Evolutionary conservation across 1,140 invertebrate genomes (phyloP), one percentile per base, ranked within the genome.

Genomic region (Scaptomyza pallida): DNA sequence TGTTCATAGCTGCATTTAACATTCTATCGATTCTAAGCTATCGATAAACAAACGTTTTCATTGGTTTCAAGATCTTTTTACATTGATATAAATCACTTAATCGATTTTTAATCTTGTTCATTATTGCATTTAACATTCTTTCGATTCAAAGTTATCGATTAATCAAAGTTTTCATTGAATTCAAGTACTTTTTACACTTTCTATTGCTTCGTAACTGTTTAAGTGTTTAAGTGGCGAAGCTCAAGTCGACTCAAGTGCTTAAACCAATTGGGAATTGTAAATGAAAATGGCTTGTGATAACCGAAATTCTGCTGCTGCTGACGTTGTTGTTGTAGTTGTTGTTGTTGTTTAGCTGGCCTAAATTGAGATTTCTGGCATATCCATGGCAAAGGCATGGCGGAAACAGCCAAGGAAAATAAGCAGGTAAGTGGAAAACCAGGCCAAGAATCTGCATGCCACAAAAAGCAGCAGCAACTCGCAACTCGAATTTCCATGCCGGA

Each of bases 401-500:
- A 17, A 57, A 15, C 35, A 52, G 33, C n/a, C 16, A 35, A 15
- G 21, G 4, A 37, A 37, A 37, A 37, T 37, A 37, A 30, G 13
- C 21, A 48, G 21, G 21, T 48, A 16, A 26, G n/a, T 23, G 9
- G 17, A 35, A n/a, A 52, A 21, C 19, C 19, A 21, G 19, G 19
- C 44, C 19, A 15, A n/a, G 5, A 56, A 37, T 37, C 33, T 37
- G 33, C 30, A 13, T 10, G 51, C 16, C 17, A 37, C 37, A 43
- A 57, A 47, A 30, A n/a, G n/a, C n/a, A n/a, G 43, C 51, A 30
- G 2, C 47, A 55, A 21, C 52, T 37, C 44, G 54, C n/a, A n/a
- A n/a, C 23, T 26, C n/a, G 48, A 33, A 76, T 75, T 71, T 76
- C 40, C 61, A 55, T 56, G 54, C 54, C 75, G 75, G 75, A 78